Percentiles rank a stretch among this genome's conserved stretches.
Conservation (phyloP, 2,113 vertebrate genomes). For the Carlito syrichta region DNA sequence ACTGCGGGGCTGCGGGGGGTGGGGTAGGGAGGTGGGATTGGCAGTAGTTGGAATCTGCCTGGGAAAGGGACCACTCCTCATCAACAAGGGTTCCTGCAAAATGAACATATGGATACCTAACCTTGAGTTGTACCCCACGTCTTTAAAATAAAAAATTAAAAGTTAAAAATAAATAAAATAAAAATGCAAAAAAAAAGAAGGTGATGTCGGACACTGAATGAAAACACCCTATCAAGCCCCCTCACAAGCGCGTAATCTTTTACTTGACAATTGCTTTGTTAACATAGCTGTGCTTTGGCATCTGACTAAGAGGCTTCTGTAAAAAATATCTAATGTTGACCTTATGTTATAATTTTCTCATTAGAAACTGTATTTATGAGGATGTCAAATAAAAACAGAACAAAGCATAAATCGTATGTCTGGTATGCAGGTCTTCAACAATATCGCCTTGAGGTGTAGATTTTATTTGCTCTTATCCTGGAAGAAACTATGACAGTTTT, state of each 20-base stretch:
- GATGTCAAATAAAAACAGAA: background rate
- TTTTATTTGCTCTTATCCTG: background rate
- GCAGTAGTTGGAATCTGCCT: too few relatives aligned
- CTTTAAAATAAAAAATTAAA: too few relatives aligned
- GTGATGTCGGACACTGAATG: too few relatives aligned
- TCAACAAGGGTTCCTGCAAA: too few relatives aligned
- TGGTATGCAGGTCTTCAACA: background rate
- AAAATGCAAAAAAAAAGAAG: too few relatives aligned
- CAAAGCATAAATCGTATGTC: background rate
- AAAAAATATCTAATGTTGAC: background rate
- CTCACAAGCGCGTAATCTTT: background rate
- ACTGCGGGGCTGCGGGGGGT: too few relatives aligned
- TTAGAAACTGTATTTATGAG: background rate
- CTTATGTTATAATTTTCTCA: background rate
- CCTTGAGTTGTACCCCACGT: too few relatives aligned
- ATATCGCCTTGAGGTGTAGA: background rate
- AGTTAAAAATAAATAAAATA: too few relatives aligned
- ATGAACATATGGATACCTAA: too few relatives aligned
- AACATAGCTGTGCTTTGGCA: background rate
- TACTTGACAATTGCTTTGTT: background rate
- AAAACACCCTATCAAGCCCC: background rate
- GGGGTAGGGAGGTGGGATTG: too few relatives aligned
- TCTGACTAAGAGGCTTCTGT: background rate
- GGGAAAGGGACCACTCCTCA: too few relatives aligned
- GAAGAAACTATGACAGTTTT: background rate